Evolutionary conservation across 2,797 vertebrate species (phyloP), one percentile per base, ranked within the genome.

Genomic region (Pipistrellus kuhlii): DNA sequence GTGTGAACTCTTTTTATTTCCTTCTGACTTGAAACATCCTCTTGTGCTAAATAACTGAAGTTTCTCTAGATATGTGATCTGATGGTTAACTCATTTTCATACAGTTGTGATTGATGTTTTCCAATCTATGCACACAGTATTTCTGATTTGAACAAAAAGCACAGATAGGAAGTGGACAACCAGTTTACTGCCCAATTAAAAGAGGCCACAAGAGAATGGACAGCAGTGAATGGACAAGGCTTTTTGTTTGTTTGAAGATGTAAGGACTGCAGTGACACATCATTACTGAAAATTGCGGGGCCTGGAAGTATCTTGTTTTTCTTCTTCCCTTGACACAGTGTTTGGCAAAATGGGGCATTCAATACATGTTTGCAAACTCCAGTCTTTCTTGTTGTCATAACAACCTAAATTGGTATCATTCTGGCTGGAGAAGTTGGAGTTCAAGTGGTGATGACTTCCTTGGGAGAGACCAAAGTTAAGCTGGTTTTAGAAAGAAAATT

Each of bases 171-270:
- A 96, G 86, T 59, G 94, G 81, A 85, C 69, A 66, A 93, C 93
- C 64, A 85, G 64, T 86, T 95, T 95, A 78, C 66, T 92, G 93
- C 96, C 90, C 97, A 94, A 66, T 96, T 97, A 97, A 96, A 96
- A 94, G 91, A 55, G 73, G 10, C 92, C 93, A 90, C 51, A 95
- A 94, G 90, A 93, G 82, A 84, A 84, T 80, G 44, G 8, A 7
- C 69, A 83, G 53, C 88, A 95, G 96, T 93, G 88, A 94, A 96
- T 77, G 90, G 77, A 25, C 76, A 66, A 51, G 27, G 78, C 73
- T 95, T 85, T 66, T 94, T 75, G 30, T 44, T 75, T 55, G 46
- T 81, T 90, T 84, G 82, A 96, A 87, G 91, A 72, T 92, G 92
- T 64, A 59, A 86, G 62, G 69, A 41, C 3, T 82, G 72, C 30